These are phyloP conservation scores for Trachelus iudaicus DNA, from an alignment of 2,888 invertebrate genomes.

Conservation along the genomic window DNA sequence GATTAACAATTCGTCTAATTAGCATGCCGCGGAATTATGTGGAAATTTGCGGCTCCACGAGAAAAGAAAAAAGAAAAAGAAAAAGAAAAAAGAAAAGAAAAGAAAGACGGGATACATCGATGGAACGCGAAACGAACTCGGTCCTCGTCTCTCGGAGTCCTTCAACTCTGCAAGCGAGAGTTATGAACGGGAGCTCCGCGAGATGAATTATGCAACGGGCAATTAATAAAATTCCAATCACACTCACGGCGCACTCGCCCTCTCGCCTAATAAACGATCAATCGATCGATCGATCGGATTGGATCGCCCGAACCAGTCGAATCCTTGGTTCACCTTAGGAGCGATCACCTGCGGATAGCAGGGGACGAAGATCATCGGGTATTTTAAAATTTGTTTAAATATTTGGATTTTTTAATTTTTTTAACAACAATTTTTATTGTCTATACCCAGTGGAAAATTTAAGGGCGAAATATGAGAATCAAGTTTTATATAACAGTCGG, in stretches of 20 bases:
- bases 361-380: too few species aligned
- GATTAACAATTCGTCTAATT: slow-evolving; percentile 32
- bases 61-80: too few species aligned
- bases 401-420: background rate
- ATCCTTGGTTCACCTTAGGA: background rate
- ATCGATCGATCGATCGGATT: background rate
- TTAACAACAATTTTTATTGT: too few species aligned
- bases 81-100: slow-evolving; percentile 26
- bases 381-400: background rate
- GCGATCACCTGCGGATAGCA: too few species aligned
- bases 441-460: too few species aligned
- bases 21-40: slow-evolving; percentile 36
- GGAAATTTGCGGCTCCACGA: slow-evolving; percentile 22
- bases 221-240: slow-evolving; percentile 59
- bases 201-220: slow-evolving; percentile 55
- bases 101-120: slow-evolving; percentile 6
- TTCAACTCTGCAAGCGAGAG: slow-evolving; percentile 27
- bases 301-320: background rate
- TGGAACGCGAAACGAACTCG: slow-evolving; percentile 17
- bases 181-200: slow-evolving; percentile 38
- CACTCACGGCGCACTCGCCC: slow-evolving; percentile 37
- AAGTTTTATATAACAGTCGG: background rate
- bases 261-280: slow-evolving; percentile 38
- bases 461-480: background rate
- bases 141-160: slow-evolving; percentile 20